Evolutionary conservation across 2,113 vertebrate species (phyloP).

Genomic region (Oenanthe melanoleuca): DNA sequence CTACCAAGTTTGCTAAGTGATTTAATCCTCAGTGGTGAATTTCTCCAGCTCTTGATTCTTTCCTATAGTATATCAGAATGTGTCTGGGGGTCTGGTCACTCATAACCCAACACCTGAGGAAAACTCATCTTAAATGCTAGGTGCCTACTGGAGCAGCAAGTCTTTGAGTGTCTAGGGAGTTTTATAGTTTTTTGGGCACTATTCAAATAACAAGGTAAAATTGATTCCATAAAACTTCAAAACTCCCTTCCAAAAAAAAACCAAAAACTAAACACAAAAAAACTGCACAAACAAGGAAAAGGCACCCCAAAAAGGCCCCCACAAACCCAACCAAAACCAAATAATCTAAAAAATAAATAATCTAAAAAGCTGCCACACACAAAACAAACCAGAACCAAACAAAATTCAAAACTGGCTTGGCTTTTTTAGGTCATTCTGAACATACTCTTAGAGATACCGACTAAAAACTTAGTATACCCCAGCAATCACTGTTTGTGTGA

Average conservation of each 20-base stretch:
- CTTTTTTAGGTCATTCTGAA: background rate
- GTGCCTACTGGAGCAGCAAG: background rate
- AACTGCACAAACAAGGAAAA: background rate
- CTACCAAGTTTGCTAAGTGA: background rate
- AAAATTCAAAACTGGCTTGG: background rate
- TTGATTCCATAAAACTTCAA: background rate
- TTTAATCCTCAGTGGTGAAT: background rate
- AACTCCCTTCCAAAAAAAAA: rapidly evolving
- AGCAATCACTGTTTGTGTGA: background rate
- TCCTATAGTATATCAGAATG: background rate
- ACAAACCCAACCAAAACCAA: background rate
- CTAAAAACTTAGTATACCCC: background rate
- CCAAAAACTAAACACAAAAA: background rate
- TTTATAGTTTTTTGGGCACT: rapidly evolving
- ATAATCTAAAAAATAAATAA: background rate
- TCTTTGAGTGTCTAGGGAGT: background rate
- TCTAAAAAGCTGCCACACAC: background rate
- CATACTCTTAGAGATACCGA: background rate
- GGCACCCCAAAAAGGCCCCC: background rate
- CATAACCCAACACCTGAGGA: background rate
- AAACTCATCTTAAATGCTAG: background rate
- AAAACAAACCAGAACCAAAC: background rate
- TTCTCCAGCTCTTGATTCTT: background rate
- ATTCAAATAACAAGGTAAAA: background rate
- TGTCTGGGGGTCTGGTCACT: background rate